Conservation (phyloP, 2,113 vertebrate species). For the Malurus melanocephalus region DNA sequence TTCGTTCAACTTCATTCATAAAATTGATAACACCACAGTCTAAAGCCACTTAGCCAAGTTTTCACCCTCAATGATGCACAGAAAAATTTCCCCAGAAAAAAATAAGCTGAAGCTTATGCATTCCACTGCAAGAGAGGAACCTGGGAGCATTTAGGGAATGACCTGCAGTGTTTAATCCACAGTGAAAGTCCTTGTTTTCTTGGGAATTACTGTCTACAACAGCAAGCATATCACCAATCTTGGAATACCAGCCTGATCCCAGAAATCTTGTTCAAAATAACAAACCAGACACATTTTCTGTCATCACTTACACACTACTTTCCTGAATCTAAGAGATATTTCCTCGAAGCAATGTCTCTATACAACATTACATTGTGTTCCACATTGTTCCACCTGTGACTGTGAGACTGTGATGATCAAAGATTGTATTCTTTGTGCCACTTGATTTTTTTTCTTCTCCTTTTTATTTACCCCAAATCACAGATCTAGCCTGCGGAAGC, state of each 20-base stretch:
- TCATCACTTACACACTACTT: background rate
- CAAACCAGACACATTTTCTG: background rate
- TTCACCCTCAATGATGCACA: background rate
- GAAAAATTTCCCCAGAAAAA: background rate
- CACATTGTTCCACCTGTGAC: background rate
- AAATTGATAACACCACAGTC: background rate
- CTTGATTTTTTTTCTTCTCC: background rate
- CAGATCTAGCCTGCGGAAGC: background rate
- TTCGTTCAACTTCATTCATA: background rate
- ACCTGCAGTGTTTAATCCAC: background rate
- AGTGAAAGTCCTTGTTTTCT: background rate
- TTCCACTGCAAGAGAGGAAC: background rate
- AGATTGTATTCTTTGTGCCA: background rate
- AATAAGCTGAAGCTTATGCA: background rate
- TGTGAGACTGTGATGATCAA: background rate
- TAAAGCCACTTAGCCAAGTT: background rate
- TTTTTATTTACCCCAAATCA: fast-evolving
- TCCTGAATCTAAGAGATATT: background rate
- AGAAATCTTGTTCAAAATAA: background rate
- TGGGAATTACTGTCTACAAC: background rate
- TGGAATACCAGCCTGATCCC: background rate
- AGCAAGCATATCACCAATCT: background rate
- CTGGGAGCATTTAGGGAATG: background rate
- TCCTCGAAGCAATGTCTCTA: background rate
- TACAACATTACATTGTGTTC: background rate